Conservation (phyloP, 2,888 invertebrate species). For the Brassicogethes aeneus region DNA sequence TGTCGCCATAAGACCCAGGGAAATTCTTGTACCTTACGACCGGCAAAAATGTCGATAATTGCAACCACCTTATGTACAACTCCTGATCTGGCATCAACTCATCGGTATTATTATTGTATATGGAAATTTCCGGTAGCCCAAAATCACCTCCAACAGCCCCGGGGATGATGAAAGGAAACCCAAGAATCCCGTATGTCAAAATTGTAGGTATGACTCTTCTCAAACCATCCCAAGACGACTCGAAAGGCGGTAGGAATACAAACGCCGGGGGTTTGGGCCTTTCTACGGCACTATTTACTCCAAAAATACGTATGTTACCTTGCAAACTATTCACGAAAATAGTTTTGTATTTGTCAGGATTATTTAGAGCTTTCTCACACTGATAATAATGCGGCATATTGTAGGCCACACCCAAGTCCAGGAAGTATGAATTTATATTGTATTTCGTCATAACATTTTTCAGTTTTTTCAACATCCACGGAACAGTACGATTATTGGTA, state of each 20-base stretch:
- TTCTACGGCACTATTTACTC: conserved; percentile 74
- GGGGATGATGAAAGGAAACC: conserved; percentile 88
- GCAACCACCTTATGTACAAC: conserved; percentile 83
- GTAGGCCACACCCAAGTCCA: conserved; percentile 73
- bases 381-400: conserved; percentile 82
- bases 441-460: conserved; percentile 61
- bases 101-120: conserved; percentile 42
- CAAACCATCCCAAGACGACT: conserved; percentile 75
- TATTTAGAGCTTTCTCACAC: conserved; percentile 61
- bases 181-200: conserved; percentile 79
- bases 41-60: conserved; percentile 83
- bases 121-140: conserved; percentile 45
- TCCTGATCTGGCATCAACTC: conserved; percentile 63
- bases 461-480: conserved; percentile 69
- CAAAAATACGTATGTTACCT: conserved; percentile 58
- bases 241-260: conserved; percentile 74
- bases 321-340: conserved; percentile 59
- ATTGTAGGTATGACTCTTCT: conserved; percentile 75
- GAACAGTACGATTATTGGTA: conserved; percentile 70
- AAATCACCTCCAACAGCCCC: conserved; percentile 91
- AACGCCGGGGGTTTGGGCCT: conserved; percentile 80
- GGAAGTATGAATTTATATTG: conserved; percentile 76
- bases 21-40: conserved; percentile 85
- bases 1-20: conserved; percentile 81
- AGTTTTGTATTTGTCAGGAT: conserved; percentile 77